Percentiles rank a stretch among this genome's conserved stretches.
Evolutionary conservation across 2,113 vertebrate genomes (phyloP).

Genomic region (Coturnix japonica): DNA sequence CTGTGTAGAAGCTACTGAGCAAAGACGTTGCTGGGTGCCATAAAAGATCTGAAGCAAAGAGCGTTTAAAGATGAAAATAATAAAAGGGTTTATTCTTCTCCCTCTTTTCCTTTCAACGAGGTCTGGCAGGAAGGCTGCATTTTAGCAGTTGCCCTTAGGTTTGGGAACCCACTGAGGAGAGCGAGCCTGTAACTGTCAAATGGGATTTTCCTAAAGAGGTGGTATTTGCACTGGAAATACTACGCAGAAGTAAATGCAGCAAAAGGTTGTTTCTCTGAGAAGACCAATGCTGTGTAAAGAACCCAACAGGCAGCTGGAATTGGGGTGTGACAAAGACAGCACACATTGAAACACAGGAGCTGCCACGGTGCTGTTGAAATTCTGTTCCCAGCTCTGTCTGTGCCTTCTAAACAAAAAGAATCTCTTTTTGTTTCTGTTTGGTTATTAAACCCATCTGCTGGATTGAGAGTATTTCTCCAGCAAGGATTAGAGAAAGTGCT

Average conservation of each 20-base stretch:
- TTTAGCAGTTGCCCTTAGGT: not conserved
- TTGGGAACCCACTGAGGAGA: not conserved
- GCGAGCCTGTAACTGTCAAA: not conserved
- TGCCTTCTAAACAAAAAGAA: not conserved
- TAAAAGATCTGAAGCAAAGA: not conserved
- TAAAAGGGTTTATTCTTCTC: not conserved
- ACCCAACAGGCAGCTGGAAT: not conserved
- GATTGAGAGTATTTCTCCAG: not conserved
- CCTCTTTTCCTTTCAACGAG: not conserved
- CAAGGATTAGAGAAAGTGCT: not conserved
- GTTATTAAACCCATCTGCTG: not conserved
- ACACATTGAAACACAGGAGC: not conserved
- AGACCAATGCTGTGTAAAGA: not conserved
- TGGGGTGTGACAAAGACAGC: not conserved
- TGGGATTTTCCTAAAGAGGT: not conserved
- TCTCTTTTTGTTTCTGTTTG: not conserved
- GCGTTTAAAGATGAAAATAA: not conserved
- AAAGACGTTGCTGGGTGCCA: not conserved
- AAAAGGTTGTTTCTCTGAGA: not conserved
- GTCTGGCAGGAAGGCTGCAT: not conserved
- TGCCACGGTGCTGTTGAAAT: not conserved
- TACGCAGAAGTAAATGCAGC: not conserved
- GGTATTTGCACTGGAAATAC: not conserved
- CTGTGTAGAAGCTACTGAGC: accelerated
- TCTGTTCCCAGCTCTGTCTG: not conserved